Evolutionary conservation across 1,140 invertebrate genomes (phyloP).

Genomic region (Chelonus insularis): DNA sequence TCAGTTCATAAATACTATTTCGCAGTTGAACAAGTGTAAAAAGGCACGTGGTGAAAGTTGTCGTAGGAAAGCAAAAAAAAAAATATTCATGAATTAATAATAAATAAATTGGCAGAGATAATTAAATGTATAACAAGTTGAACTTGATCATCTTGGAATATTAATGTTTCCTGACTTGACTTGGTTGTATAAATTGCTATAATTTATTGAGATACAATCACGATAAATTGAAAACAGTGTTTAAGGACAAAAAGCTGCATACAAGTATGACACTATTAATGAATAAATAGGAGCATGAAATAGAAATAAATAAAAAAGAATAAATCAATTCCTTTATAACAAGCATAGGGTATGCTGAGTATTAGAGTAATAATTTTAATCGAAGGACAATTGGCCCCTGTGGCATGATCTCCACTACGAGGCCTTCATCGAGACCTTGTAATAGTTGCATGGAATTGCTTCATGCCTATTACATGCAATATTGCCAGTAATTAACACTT

Average conservation of each 20-base stretch:
- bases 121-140: neutral
- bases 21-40: neutral
- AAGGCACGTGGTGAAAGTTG: neutral
- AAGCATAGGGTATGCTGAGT: conserved; percentile 18
- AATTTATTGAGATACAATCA: no score
- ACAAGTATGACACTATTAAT: no score
- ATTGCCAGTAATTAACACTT: conserved; percentile 30
- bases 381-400: conserved; percentile 20
- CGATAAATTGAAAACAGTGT: no score
- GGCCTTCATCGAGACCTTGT: conserved; percentile 39
- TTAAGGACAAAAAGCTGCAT: no score
- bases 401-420: conserved; percentile 17
- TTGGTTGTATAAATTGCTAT: no score
- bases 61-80: neutral
- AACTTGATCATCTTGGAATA: conserved; percentile 9
- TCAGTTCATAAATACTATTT: no score
- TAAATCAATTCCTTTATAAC: no score
- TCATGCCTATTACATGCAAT: conserved; percentile 5
- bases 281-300: no score
- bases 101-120: neutral
- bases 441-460: conserved; percentile 40
- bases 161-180: no score
- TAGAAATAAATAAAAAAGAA: no score
- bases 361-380: conserved; percentile 20
- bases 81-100: neutral